Evolutionary conservation across 2,113 vertebrate species (phyloP).

Genomic region (Eulacestoma nigropectus): DNA sequence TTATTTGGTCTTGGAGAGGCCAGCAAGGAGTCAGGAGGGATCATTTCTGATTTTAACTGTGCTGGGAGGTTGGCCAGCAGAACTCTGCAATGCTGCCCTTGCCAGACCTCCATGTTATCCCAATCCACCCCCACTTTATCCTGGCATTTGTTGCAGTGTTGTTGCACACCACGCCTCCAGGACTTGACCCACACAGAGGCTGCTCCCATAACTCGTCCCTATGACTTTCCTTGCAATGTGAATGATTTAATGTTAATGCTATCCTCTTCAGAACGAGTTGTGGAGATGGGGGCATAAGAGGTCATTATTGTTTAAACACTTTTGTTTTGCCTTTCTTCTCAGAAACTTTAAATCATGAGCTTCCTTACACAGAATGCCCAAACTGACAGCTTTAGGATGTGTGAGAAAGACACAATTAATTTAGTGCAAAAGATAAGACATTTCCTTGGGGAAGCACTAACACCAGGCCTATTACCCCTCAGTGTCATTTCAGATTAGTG

Average conservation of each 20-base stretch:
- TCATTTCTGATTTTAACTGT: background rate
- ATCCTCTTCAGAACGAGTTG: background rate
- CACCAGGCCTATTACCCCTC: background rate
- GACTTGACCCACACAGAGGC: fast-evolving
- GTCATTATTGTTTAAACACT: slow-evolving; percentile 1
- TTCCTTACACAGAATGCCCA: background rate
- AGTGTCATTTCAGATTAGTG: slow-evolving; percentile 36
- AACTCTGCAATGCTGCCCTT: background rate
- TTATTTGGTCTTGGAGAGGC: background rate
- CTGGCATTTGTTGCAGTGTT: background rate
- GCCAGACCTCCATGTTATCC: background rate
- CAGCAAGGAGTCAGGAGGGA: background rate
- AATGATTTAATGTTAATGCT: background rate
- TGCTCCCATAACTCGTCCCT: background rate
- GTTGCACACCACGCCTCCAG: background rate
- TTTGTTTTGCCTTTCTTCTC: slow-evolving; percentile 9
- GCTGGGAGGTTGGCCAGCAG: background rate
- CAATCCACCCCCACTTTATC: background rate
- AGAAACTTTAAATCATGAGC: slow-evolving; percentile 32
- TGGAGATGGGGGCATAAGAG: background rate
- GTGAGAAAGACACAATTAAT: slow-evolving; percentile 39
- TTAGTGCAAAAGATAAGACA: slow-evolving; percentile 29
- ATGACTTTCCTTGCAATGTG: background rate
- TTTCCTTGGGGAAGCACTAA: slow-evolving; percentile 40
- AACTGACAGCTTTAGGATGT: slow-evolving; percentile 31